phyloP scores from a whole-genome alignment of 2,113 vertebrate species.

The Oncorhynchus kisutch region DNA sequence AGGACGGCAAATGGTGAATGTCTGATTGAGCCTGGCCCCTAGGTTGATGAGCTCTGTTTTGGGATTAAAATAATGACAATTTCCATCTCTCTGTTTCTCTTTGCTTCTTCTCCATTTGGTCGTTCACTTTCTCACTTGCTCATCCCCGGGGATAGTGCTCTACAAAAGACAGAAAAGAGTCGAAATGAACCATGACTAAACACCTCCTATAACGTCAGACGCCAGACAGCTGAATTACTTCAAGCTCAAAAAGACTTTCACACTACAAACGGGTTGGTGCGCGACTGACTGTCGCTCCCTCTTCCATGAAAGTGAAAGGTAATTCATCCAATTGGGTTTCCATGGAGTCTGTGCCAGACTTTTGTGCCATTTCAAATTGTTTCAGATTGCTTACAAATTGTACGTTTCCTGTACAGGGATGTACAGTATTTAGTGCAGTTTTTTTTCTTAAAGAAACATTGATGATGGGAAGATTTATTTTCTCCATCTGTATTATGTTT shows the following conservation, averaged over 20 bases:
- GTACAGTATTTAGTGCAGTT: no score
- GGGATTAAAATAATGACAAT: neutral
- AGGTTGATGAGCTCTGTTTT: neutral
- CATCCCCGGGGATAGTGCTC: neutral
- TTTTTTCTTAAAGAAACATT: no score
- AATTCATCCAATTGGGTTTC: neutral
- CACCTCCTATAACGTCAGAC: neutral
- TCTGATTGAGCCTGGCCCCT: neutral
- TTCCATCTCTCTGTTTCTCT: neutral
- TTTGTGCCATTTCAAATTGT: neutral
- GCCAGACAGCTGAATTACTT: neutral
- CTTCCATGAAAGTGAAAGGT: neutral
- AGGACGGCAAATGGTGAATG: neutral
- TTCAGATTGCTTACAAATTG: neutral
- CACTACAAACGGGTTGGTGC: neutral
- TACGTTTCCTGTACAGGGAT: neutral
- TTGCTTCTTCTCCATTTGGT: neutral
- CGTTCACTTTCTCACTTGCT: neutral
- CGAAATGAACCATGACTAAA: neutral
- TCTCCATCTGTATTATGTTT: no score
- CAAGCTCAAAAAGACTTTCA: neutral
- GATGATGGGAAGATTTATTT: no score
- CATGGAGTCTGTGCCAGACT: no score
- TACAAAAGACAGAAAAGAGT: neutral
- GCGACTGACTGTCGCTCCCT: neutral